Evolutionary conservation across 2,113 vertebrate genomes (phyloP), one percentile per base, ranked within the genome.

Genomic region (Orycteropus afer): DNA sequence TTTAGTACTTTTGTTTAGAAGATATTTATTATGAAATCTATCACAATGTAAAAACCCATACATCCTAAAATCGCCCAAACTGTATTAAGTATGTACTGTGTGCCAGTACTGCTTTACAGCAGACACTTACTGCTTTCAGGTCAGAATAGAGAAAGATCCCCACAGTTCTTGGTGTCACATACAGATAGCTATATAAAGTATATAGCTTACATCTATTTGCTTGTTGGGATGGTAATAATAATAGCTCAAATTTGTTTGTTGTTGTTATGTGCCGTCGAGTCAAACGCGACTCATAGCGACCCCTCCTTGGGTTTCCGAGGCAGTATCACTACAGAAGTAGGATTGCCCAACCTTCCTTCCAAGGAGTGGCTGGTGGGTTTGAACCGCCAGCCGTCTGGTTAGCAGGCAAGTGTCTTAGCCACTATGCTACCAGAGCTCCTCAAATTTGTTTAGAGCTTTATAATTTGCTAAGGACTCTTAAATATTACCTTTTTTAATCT

Each of bases 1-100:
- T 49, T 76, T 76, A 86, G 45, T 93, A 73, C 55, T 91, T 92
- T 85, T 79, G 15, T 93, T 90, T 80, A 81, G 9, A 92, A 95
- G 18, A 53, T 57, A 37, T 80, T 93, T 82, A 25, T 82, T 93
- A 71, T 5, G 34, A 95, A 49, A 22, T 12, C 6, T 81, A 6
- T 95, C 32, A 67, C 13, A 90, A 13, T 93, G 20, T 91, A 40
- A 77, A 91, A 92, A 42, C 15, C 11, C 84, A 0, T 82, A 17
- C 81, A 87, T 69, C 10, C 34, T 88, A 77, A 93, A 86, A 91
- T 74, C 34, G 42, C 74, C 42, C 57, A 80, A 80, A 32, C 15
- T 65, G 84, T 88, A 40, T 77, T 85, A 87, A 89, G 51, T 81
- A 37, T 32, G 15, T 86, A 67, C n/a, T 65, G 3, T 90, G n/a